These are phyloP conservation scores for Apodemus speciosus DNA, from an alignment of 2,113 vertebrate species.

Conservation along the genomic window DNA sequence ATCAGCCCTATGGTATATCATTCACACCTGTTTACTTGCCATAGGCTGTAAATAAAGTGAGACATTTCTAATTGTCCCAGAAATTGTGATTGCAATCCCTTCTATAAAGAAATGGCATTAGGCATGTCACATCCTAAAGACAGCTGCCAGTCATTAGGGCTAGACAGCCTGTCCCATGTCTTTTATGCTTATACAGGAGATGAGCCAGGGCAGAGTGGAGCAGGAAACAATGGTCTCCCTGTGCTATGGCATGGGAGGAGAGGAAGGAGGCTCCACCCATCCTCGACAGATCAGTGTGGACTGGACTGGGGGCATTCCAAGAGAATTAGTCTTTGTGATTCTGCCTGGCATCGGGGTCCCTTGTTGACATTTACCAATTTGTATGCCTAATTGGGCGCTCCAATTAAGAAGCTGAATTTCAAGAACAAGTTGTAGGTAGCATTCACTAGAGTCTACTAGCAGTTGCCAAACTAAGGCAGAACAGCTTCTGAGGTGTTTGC, in stretches of 20 bases:
- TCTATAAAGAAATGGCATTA: background rate
- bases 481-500: background rate
- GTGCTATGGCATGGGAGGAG: background rate
- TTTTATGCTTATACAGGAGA: background rate
- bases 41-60: background rate
- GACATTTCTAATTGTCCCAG: slow-evolving; percentile 1
- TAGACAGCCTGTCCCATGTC: background rate
- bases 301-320: background rate
- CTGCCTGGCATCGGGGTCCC: background rate
- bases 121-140: background rate
- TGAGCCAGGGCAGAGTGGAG: background rate
- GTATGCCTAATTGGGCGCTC: background rate
- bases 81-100: background rate
- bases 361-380: background rate
- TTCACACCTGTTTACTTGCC: slow-evolving; percentile 22
- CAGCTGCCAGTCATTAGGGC: background rate
- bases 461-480: background rate
- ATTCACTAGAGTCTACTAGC: background rate
- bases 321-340: background rate
- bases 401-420: background rate
- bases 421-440: background rate
- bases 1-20: slow-evolving; percentile 8
- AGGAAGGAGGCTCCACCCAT: background rate
- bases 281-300: background rate
- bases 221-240: background rate